Percentiles rank a stretch among this genome's conserved stretches.
Evolutionary conservation across 2,888 invertebrate genomes (phyloP).

Genomic region (Unio pictorum): DNA sequence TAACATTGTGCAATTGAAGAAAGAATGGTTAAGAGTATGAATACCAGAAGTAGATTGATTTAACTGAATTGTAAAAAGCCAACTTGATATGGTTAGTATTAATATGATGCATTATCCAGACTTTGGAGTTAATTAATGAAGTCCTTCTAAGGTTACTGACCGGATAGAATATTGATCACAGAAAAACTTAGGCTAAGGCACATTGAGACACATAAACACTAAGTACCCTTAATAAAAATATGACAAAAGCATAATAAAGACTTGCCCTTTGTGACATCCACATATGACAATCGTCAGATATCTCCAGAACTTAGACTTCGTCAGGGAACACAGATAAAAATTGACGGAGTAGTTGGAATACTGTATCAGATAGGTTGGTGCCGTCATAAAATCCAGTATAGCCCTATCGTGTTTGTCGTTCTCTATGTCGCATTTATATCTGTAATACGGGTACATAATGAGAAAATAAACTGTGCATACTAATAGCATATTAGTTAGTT

Average conservation of each 20-base stretch:
- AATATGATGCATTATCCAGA: too few relatives aligned
- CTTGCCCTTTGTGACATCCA: conserved; percentile 26
- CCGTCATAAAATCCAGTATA: conserved; percentile 29
- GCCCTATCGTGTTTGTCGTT: conserved; percentile 7
- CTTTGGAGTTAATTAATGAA: too few relatives aligned
- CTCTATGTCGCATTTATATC: conserved; percentile 9
- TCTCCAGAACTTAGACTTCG: conserved; percentile 30
- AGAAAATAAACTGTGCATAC: conserved; percentile 40
- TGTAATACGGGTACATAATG: conserved; percentile 37
- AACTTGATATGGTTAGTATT: too few relatives aligned
- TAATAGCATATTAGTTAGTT: conserved; percentile 44
- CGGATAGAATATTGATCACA: too few relatives aligned
- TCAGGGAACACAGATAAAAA: conserved; percentile 45
- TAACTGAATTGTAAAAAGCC: too few relatives aligned
- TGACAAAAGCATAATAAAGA: neutral
- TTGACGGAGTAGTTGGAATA: conserved; percentile 44
- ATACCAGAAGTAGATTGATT: too few relatives aligned
- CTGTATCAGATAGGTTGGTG: conserved; percentile 32
- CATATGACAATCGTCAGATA: conserved; percentile 21
- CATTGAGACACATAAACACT: too few relatives aligned
- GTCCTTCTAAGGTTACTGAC: too few relatives aligned
- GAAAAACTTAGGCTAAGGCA: too few relatives aligned
- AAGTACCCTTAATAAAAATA: too few relatives aligned
- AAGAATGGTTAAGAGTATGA: too few relatives aligned
- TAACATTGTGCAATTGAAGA: too few relatives aligned